Evolutionary conservation across 2,888 invertebrate genomes (phyloP), one percentile per base, ranked within the genome.

Genomic region (Tanytarsus gracilentus): DNA sequence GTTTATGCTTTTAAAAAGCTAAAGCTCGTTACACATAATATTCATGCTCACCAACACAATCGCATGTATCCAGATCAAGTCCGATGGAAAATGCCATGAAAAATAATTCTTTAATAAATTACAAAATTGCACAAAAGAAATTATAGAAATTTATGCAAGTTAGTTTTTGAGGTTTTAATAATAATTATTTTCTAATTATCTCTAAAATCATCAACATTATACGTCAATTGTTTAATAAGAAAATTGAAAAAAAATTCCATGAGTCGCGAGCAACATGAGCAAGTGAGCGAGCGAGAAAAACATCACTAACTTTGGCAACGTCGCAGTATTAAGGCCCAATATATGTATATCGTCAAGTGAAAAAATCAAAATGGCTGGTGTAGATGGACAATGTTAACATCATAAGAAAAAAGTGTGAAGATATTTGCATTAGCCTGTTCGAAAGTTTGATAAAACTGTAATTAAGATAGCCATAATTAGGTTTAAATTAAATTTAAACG

Each of bases 261-360:
- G 23, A 23, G 18, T 3, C 3, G 2, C n/a, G 36, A 14, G 1
- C 3, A 36, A 16, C 36, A 36, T 36, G 16, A 36, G 36, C 36
- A 9, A 36, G 1, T 11, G 21, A 21, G n/a, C 8, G 18, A 44
- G 16, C 33, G 16, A 6, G 14, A 11, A 26, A 56, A 40, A 23
- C 58, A 58, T 58, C 58, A 58, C 39, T 58, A 40, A 44, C 58
- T 23, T n/a, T 27, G 44, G 40, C 56, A 56, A 26, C 39, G 33
- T 53, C 53, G 36, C 40, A 55, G 14, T n/a, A n/a, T n/a, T n/a
- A n/a, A 36, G 52, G 40, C 27, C 21, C 55, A 44, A n/a, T n/a
- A n/a, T n/a, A n/a, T n/a, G n/a, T n/a, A n/a, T n/a, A n/a, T 58
- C 58, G 58, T 58, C 58, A 48, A 56, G 58, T 58, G 58, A 58